Evolutionary conservation across 2,797 vertebrate genomes (phyloP), one percentile per base, ranked within the genome.

Genomic region (Vultur gryphus): DNA sequence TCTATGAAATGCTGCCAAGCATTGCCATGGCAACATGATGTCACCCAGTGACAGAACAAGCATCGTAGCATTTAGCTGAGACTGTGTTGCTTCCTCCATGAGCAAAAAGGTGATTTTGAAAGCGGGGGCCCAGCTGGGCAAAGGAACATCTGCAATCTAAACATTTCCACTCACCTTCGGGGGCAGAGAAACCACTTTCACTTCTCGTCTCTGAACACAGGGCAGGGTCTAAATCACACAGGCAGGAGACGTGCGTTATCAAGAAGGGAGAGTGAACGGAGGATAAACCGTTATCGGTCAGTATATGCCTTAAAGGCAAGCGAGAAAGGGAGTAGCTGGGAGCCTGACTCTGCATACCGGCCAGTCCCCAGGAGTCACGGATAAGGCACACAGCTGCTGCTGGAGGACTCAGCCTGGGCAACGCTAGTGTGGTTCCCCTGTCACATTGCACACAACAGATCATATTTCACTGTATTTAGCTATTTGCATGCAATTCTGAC

Each of bases 1-100:
- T 89, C 54, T 87, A 70, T 76, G 72, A 97, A 95, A 88, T 54
- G 58, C 57, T 81, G 87, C 84, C 61, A 87, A 87, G 54, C 33
- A 82, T 95, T 97, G 46, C 80, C 90, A 95, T 97, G 84, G 93
- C 71, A 97, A 95, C 90, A 6, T 86, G 73, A 87, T 84, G 73
- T 94, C 82, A 75, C 43, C 55, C 21, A 15, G 43, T 90, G 73
- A 88, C 84, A 89, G 78, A 94, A 73, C 43, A 81, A 80, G n/a
- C 69, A 35, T 69, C 25, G 28, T 72, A 95, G 61, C 71, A 52
- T 93, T 95, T 97, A 77, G 61, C 48, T 71, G 67, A 90, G 73
- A 62, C 52, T 2, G 9, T 57, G 52, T 79, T 93, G 6, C 73
- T 90, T 67, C 41, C 39, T 95, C 26, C 31, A 35, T 11, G 31